Conservation (phyloP, 1,140 invertebrate species). For the Anastrepha obliqua region DNA sequence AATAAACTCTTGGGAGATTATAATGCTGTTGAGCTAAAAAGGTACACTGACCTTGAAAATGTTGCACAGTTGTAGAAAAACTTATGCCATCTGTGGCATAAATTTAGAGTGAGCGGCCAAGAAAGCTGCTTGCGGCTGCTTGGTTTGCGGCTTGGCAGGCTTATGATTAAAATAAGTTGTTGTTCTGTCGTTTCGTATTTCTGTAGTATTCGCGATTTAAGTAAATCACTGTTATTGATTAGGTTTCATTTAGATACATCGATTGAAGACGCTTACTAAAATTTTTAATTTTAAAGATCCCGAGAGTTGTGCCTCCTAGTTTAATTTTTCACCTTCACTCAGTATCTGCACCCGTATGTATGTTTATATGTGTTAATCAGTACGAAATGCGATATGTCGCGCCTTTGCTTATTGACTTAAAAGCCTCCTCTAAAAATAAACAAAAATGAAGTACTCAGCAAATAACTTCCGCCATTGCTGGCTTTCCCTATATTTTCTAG, state of each 20-base stretch:
- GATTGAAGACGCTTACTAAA: no score
- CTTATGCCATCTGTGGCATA: background rate
- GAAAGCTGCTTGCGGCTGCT: no score
- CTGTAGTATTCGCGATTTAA: background rate
- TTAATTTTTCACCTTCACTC: no score
- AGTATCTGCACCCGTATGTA: no score
- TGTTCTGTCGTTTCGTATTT: background rate
- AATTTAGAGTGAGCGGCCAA: background rate
- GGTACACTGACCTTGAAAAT: conserved; percentile 19
- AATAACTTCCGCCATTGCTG: background rate
- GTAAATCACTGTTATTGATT: no score
- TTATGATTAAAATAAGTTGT: background rate
- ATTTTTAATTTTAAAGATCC: no score
- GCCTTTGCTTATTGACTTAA: background rate
- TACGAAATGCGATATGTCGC: no score
- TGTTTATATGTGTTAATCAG: no score
- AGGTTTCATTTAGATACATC: no score
- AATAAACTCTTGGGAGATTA: background rate
- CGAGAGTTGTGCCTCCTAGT: no score
- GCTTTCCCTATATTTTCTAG: background rate
- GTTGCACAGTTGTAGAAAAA: background rate
- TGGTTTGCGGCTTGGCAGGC: no score
- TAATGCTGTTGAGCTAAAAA: background rate
- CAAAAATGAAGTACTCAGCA: background rate
- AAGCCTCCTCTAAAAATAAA: background rate